Percentiles rank a stretch among this genome's conserved stretches.
phyloP scores from a whole-genome alignment of 2,113 vertebrate genomes.

The Salvator merianae region DNA sequence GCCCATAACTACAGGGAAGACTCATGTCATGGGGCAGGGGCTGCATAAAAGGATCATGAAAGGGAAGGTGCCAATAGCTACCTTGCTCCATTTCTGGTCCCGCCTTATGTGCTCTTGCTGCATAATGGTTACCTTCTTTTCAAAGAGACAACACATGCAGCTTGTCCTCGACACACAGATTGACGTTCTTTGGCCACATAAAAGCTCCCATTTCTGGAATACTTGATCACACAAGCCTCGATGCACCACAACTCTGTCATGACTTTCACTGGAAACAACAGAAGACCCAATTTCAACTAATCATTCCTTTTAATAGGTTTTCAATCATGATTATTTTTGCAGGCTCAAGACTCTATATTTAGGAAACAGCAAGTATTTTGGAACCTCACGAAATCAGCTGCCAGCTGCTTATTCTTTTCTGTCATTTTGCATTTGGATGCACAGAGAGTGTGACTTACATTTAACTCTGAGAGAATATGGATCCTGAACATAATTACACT shows the following conservation, averaged over 20 bases:
- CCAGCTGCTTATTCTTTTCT: constrained; percentile 68
- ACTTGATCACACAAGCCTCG: background rate
- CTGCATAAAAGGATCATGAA: too few relatives aligned
- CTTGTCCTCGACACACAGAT: background rate
- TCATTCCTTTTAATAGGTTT: constrained; percentile 68
- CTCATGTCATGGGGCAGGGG: too few relatives aligned
- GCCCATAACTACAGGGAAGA: background rate
- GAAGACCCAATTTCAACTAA: background rate
- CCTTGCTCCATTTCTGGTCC: too few relatives aligned
- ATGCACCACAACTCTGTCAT: background rate
- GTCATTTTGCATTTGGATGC: constrained; percentile 64
- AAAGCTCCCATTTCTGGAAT: background rate
- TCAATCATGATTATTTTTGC: background rate
- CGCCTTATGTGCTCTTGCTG: too few relatives aligned
- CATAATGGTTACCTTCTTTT: background rate
- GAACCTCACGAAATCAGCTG: constrained; percentile 44
- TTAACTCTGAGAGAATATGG: constrained; percentile 61
- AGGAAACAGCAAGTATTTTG: background rate
- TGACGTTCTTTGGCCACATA: background rate
- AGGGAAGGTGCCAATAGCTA: too few relatives aligned
- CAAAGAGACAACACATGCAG: background rate
- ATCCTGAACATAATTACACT: constrained; percentile 46
- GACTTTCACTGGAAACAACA: background rate
- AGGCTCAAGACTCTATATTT: constrained; percentile 45
- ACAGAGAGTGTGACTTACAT: background rate